Evolutionary conservation across 1,140 invertebrate species (phyloP).

Genomic region (Drosophila melanogaster): Release_6_plus_ISO1_MT NT_033777.3:32058001-32058500

Average conservation of each 20-base stretch:
- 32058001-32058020: conserved; percentile 27
- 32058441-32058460: background rate
- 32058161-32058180: conserved; percentile 29
- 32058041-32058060: conserved; percentile 14
- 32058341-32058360: conserved; percentile 61
- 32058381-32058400: conserved; percentile 22
- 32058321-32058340: conserved; percentile 48
- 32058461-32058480: conserved; percentile 13
- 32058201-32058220: conserved; percentile 35
- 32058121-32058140: conserved; percentile 11
- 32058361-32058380: conserved; percentile 22
- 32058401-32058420: conserved; percentile 33
- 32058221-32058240: conserved; percentile 30
- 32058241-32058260: conserved; percentile 50
- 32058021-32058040: conserved; percentile 20
- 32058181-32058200: conserved; percentile 55
- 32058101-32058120: conserved; percentile 1
- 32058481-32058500: conserved; percentile 21
- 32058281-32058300: conserved; percentile 20
- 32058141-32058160: conserved; percentile 17
- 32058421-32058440: conserved; percentile 44
- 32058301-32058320: conserved; percentile 17
- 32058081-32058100: conserved; percentile 31
- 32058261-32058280: conserved; percentile 36
- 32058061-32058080: conserved; percentile 20